Evolutionary conservation across 1,140 invertebrate species (phyloP).

Genomic region (Pseudachorutes palmiensis): DNA sequence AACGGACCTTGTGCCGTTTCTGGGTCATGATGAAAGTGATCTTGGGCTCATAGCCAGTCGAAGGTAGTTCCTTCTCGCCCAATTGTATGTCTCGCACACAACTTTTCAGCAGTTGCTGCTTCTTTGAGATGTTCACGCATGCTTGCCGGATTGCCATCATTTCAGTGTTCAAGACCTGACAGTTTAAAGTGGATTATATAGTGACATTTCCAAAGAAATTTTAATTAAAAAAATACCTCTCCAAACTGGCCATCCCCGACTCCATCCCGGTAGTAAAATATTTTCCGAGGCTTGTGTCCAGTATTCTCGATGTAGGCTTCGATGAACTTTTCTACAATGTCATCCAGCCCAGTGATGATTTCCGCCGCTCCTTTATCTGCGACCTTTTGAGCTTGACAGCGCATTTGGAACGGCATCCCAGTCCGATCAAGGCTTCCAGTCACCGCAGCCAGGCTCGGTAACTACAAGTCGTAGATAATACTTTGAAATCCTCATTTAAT

Average conservation of each 20-base stretch:
- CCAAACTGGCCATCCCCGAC: conserved; percentile 37
- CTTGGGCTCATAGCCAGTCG: conserved; percentile 43
- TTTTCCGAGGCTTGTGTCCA: conserved; percentile 39
- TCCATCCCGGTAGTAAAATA: conserved; percentile 46
- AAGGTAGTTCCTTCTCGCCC: conserved; percentile 43
- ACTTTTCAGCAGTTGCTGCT: background rate
- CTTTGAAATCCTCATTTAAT: too few species aligned
- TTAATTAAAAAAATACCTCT: background rate
- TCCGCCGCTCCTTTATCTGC: conserved; percentile 33
- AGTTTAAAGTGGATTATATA: conserved; percentile 13
- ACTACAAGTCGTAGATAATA: too few species aligned
- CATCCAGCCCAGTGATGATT: conserved; percentile 39
- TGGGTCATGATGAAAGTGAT: conserved; percentile 49
- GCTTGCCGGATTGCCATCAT: conserved; percentile 58
- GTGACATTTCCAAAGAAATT: background rate
- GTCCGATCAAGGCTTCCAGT: conserved; percentile 21
- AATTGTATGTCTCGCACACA: conserved; percentile 40
- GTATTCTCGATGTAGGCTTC: conserved; percentile 32
- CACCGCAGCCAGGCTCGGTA: conserved; percentile 20
- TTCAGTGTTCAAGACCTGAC: conserved; percentile 52
- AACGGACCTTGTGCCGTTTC: conserved; percentile 49
- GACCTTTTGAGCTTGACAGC: conserved; percentile 26
- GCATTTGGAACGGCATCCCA: conserved; percentile 31
- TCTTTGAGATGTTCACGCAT: conserved; percentile 42
- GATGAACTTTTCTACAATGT: conserved; percentile 38